These are phyloP conservation scores for Thinocorus orbignyianus DNA, from an alignment of 2,113 vertebrate species.

Conservation along the genomic window DNA sequence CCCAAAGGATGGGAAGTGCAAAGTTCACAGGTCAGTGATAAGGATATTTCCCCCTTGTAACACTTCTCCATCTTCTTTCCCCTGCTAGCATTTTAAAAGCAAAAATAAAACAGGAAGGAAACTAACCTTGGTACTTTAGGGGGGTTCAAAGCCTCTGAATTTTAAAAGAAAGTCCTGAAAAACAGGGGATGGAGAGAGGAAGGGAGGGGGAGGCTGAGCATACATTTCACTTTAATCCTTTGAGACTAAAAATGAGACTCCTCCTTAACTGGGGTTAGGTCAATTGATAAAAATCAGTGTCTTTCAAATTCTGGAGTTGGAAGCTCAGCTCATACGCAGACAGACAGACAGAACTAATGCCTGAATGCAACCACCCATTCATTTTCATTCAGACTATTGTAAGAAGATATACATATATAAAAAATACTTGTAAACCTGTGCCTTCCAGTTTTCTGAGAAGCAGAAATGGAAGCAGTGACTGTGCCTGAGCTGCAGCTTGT, in stretches of 20 bases:
- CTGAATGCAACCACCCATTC: neutral
- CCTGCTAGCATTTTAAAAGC: neutral
- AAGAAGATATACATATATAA: neutral
- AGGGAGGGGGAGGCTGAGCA: neutral
- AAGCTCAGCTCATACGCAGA: neutral
- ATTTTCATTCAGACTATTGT: neutral
- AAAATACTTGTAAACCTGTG: fast-evolving
- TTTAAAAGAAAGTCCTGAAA: neutral
- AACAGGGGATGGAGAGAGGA: neutral
- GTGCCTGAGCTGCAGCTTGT: neutral
- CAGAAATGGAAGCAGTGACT: neutral
- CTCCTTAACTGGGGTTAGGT: neutral
- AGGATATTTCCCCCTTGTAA: neutral
- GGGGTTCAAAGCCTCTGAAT: neutral
- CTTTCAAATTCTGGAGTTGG: neutral
- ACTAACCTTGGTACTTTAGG: neutral
- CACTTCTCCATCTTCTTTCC: slow-evolving; percentile 10
- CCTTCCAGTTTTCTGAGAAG: neutral
- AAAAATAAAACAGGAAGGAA: slow-evolving; percentile 3
- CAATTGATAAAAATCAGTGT: neutral
- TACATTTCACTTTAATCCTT: neutral
- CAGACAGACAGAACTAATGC: neutral
- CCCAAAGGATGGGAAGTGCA: slow-evolving; percentile 37
- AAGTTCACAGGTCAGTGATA: slow-evolving; percentile 37
- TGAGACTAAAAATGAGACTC: neutral